These are phyloP conservation scores for Alca torda DNA, from an alignment of 2,797 vertebrate genomes.

Conservation along the genomic window DNA sequence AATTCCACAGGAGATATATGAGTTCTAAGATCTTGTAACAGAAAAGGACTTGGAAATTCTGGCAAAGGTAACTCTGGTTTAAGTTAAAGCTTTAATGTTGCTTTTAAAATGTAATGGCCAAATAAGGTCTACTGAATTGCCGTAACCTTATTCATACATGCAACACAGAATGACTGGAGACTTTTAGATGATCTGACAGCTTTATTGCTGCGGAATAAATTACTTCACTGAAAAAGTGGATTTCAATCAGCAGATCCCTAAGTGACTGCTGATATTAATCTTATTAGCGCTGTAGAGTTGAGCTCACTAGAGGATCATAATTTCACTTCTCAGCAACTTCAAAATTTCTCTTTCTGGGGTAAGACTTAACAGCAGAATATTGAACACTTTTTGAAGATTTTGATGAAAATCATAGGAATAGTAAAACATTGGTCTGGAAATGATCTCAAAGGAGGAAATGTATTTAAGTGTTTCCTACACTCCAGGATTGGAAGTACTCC, in stretches of 20 bases:
- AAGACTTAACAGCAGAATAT: not conserved
- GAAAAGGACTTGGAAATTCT: constrained; percentile 12
- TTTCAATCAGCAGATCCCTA: not conserved
- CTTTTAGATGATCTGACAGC: not conserved
- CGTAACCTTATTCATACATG: not conserved
- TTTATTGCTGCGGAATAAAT: not conserved
- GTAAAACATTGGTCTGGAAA: not conserved
- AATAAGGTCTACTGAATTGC: not conserved
- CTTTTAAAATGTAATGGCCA: not conserved
- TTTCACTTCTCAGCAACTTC: not conserved
- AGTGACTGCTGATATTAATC: not conserved
- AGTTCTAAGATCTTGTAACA: not conserved
- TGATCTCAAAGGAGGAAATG: not conserved
- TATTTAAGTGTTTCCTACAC: not conserved
- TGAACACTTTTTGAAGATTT: not conserved
- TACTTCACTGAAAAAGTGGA: not conserved
- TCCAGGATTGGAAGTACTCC: not conserved
- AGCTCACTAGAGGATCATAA: not conserved
- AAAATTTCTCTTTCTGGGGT: not conserved
- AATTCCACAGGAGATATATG: not conserved
- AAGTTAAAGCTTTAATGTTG: not conserved
- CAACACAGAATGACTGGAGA: not conserved
- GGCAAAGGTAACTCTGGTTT: not conserved
- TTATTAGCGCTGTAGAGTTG: not conserved
- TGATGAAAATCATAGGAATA: not conserved